Base-by-base conservation (phyloP, 2,113 vertebrate species). In the Thinocorus orbignyianus region DNA sequence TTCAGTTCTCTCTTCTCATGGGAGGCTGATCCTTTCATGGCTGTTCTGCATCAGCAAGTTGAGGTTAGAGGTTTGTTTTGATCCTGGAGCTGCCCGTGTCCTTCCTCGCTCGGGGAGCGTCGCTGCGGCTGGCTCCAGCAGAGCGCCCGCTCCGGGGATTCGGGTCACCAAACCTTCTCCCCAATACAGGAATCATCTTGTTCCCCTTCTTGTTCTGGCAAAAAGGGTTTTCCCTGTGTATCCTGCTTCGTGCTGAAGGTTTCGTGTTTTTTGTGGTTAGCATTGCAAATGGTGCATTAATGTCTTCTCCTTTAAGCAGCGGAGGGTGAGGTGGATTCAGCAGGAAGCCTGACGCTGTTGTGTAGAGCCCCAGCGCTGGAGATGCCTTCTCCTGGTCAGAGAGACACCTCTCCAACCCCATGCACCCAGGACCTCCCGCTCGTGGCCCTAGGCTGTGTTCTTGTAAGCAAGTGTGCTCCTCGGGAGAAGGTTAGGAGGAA, bases 291-390 rank as follows among this genome's bases (percentile, higher is more conserved):
- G 77, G 68, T 85, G 57, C 81, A 57, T 95, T 92, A 48, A 41
- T 57, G 65, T 24, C 81, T 95, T 92, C 86, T 79, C 65, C 84
- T 89, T 93, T 37, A 89, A 91, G 91, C 90, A 95, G 62, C 65
- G 71, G 91, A 88, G 65, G 69, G 87, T 89, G 89, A 88, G 66
- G 76, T 93, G 72, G 66, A 86, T 81, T 96, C 88, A 71, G 77
- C 31, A 52, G 81, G 69, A 44, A 81, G 69, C 88, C 94, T 84
- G 74, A 73, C 86, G 94, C 72, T 88, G 76, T 86, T 62, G 17
- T 17, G 31, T 30, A 35, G 66, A 70, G 76, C 52, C 20, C 64
- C 62, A 55, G 23, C 57, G 49, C 68, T 81, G 86, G 46, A 86
- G 62, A 74, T 74, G 82, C 80, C 51, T 80, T 70, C 60, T 8